Evolutionary conservation across 2,797 vertebrate genomes (phyloP).

Genomic region (Margarornis squamiger): DNA sequence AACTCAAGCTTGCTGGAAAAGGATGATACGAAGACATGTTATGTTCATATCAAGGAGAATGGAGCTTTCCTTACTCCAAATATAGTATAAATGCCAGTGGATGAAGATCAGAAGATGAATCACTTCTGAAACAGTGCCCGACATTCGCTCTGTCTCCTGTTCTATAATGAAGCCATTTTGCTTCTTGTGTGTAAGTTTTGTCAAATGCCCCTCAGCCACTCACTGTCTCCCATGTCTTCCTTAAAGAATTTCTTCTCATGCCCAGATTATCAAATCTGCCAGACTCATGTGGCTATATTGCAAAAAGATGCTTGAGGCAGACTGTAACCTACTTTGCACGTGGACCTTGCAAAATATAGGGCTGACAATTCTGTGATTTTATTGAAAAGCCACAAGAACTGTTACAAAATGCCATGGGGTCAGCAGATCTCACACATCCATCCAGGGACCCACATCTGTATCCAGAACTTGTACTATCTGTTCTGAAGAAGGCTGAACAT

Average conservation of each 20-base stretch:
- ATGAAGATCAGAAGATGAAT: neutral
- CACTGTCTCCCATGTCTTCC: neutral
- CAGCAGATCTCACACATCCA: neutral
- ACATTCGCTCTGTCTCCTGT: neutral
- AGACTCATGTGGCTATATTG: neutral
- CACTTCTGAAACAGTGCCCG: neutral
- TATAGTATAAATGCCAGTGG: neutral
- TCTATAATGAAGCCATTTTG: neutral
- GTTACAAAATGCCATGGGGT: neutral
- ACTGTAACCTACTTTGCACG: neutral
- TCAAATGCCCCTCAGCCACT: neutral
- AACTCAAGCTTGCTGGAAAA: neutral
- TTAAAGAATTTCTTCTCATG: neutral
- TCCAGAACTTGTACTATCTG: accelerated
- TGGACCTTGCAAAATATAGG: neutral
- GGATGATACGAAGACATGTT: neutral
- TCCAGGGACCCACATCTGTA: neutral
- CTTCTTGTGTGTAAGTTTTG: neutral
- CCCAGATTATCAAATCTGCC: neutral
- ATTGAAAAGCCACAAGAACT: neutral
- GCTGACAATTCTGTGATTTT: neutral
- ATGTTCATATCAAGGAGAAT: neutral
- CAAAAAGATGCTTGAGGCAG: slow-evolving; percentile 4
- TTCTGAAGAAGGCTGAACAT: neutral
- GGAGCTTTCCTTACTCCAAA: neutral